These are phyloP conservation scores for Eriocheir sinensis DNA, from an alignment of 1,140 invertebrate species.

Conservation along the genomic window DNA sequence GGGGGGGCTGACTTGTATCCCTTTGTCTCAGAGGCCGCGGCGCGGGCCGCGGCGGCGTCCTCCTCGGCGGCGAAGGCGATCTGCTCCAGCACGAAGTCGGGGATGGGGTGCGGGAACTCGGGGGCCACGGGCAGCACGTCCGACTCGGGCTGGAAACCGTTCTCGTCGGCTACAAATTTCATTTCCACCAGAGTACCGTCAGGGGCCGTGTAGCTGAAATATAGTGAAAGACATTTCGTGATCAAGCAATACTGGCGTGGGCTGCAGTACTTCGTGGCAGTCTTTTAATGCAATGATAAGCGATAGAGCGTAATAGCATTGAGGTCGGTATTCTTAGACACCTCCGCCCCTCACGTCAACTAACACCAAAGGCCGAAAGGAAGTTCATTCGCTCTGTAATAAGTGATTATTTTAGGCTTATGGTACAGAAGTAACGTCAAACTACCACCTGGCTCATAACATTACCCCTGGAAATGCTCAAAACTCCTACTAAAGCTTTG, in stretches of 20 bases:
- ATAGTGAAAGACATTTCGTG: background rate
- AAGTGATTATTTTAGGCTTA: too few species aligned
- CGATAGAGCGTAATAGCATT: too few species aligned
- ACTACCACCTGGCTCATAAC: too few species aligned
- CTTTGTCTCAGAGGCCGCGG: background rate
- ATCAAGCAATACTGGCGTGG: background rate
- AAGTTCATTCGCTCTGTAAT: too few species aligned
- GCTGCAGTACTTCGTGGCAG: too few species aligned
- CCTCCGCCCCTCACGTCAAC: too few species aligned
- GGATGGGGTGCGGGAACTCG: conserved; percentile 50
- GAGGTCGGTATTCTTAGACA: too few species aligned
- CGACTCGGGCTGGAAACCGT: conserved; percentile 60
- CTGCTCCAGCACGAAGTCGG: conserved; percentile 56
- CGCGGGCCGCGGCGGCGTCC: conserved; percentile 6
- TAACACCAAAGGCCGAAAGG: too few species aligned
- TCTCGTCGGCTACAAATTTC: conserved; percentile 52
- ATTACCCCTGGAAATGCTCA: too few species aligned
- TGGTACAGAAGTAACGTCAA: too few species aligned
- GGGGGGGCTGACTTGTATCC: background rate
- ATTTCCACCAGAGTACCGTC: conserved; percentile 38
- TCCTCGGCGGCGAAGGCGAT: conserved; percentile 33
- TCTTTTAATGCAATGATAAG: too few species aligned
- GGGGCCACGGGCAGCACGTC: conserved; percentile 51
- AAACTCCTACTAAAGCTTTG: too few species aligned
- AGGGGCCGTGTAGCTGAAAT: conserved; percentile 47